Percentiles rank a stretch among this genome's conserved stretches.
phyloP scores from a whole-genome alignment of 35 echinoderm and acorn worm genomes.

The Apostichopus parvimensis region DNA sequence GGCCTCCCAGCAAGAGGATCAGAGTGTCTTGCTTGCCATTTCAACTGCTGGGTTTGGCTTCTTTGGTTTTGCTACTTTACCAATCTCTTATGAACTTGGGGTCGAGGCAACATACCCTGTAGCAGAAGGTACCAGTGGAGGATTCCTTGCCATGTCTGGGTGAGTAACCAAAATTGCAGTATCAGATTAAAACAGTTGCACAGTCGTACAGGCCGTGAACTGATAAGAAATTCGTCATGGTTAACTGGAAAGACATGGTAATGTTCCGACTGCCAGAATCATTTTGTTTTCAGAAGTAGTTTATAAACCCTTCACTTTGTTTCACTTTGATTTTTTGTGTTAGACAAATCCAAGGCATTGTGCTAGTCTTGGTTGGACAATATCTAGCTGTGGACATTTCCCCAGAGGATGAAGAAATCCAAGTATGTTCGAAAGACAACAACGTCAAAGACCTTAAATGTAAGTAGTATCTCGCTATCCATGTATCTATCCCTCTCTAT shows the following conservation, averaged over 20 bases:
- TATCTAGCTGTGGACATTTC: conserved; percentile 34
- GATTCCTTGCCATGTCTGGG: conserved; percentile 88
- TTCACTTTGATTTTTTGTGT: neutral
- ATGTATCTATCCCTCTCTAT: neutral
- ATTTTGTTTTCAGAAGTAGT: neutral
- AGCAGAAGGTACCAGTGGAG: conserved; percentile 77
- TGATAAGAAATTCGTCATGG: no score
- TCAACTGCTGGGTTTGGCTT: conserved; percentile 61
- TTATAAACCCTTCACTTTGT: neutral
- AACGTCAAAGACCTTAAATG: no score
- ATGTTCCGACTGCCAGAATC: neutral
- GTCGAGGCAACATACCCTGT: conserved; percentile 87
- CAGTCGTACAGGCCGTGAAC: no score
- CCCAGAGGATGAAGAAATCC: neutral
- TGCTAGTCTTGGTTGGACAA: conserved; percentile 56
- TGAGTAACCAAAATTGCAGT: conserved; percentile 20
- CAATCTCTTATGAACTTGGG: conserved; percentile 79
- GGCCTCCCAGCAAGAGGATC: conserved; percentile 37
- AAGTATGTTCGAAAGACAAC: neutral
- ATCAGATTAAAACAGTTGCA: neutral
- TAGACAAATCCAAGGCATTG: conserved; percentile 73
- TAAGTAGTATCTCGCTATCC: neutral
- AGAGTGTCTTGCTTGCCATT: conserved; percentile 38
- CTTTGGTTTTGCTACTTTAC: conserved; percentile 76
- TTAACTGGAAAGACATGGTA: neutral